Evolutionary conservation across 2,888 invertebrate genomes (phyloP).

Genomic region (Aquatica leii): DNA sequence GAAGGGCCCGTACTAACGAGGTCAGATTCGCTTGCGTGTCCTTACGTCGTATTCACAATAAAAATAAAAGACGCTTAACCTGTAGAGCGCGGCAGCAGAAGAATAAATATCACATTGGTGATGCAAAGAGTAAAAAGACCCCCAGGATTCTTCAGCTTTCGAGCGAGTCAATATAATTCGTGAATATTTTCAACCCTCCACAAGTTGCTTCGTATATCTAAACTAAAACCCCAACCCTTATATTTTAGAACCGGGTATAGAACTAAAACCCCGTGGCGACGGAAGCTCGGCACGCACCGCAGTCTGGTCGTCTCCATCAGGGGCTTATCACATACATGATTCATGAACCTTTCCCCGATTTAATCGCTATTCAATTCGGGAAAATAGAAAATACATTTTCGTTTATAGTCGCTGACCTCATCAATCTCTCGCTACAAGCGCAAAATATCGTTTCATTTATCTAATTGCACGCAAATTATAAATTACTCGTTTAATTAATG

Average conservation of each 20-base stretch:
- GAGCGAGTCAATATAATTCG: conserved; percentile 27
- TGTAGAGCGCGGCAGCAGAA: background rate
- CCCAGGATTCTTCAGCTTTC: conserved; percentile 20
- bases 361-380: conserved; percentile 39
- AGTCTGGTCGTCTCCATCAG: conserved; percentile 35
- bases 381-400: conserved; percentile 25
- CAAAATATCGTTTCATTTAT: background rate
- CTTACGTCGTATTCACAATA: no score
- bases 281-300: conserved; percentile 36
- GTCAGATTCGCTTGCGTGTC: no score
- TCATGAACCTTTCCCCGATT: conserved; percentile 42
- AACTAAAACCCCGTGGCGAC: conserved; percentile 29
- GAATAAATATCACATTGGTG: conserved; percentile 22
- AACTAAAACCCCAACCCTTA: conserved; percentile 25
- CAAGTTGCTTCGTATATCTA: conserved; percentile 36
- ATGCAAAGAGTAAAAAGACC: conserved; percentile 19
- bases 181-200: conserved; percentile 36
- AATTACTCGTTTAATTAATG: no score
- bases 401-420: conserved; percentile 9
- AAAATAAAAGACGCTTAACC: no score
- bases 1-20: background rate
- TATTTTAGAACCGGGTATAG: conserved; percentile 26
- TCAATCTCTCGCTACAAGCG: background rate
- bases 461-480: background rate
- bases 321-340: conserved; percentile 42